Percentiles rank a stretch among this genome's conserved stretches.
These are phyloP conservation scores for Drosophila kanekoi DNA, from an alignment of 2,888 invertebrate genomes.

Conservation along the genomic window DNA sequence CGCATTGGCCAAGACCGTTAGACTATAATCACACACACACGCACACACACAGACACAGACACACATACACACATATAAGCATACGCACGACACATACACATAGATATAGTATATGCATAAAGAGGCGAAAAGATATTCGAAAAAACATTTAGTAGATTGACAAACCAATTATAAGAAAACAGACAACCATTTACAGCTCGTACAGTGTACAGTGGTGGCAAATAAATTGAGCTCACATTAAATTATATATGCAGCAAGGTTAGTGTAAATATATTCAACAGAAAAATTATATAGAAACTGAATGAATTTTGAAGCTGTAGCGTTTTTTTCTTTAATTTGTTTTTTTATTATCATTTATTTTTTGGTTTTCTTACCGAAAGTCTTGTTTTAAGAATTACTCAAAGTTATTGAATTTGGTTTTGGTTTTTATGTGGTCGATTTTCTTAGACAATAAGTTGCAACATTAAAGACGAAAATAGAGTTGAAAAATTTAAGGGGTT, in stretches of 20 bases:
- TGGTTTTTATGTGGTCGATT: constrained; percentile 53
- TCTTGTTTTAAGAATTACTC: constrained; percentile 25
- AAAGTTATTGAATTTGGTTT: constrained; percentile 46
- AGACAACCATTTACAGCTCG: constrained; percentile 74
- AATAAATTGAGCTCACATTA: constrained; percentile 75
- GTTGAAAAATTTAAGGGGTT: constrained; percentile 71
- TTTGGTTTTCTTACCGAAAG: constrained; percentile 41
- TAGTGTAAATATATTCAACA: constrained; percentile 61
- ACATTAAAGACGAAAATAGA: constrained; percentile 85
- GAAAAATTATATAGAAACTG: constrained; percentile 54
- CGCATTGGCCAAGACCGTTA: constrained; percentile 47
- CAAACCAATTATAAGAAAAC: constrained; percentile 72
- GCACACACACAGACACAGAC: constrained; percentile 32
- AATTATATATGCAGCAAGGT: constrained; percentile 71
- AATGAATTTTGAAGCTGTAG: constrained; percentile 70
- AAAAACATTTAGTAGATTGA: constrained; percentile 78
- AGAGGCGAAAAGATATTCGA: constrained; percentile 62
- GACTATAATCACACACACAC: constrained; percentile 43
- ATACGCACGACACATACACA: constrained; percentile 53
- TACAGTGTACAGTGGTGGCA: constrained; percentile 78
- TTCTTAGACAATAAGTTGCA: constrained; percentile 84
- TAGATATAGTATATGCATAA: constrained; percentile 53
- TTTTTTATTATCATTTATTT: constrained; percentile 29
- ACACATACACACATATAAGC: constrained; percentile 5
- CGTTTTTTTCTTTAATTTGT: constrained; percentile 38